phyloP scores from a whole-genome alignment of 2,888 invertebrate species.

The Bellardia pandia region DNA sequence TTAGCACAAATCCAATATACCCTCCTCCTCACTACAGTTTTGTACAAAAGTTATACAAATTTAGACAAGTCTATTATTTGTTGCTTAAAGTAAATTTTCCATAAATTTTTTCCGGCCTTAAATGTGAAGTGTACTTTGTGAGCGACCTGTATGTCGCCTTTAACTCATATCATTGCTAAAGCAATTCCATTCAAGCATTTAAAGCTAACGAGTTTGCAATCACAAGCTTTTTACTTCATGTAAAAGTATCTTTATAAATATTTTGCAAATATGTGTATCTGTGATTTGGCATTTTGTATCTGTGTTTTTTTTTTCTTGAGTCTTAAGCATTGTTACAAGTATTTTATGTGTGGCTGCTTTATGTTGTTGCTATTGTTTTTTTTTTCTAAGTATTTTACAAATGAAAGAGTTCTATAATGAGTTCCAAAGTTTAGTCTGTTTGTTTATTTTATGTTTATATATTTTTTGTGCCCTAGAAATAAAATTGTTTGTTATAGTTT shows the following conservation, averaged over 20 bases:
- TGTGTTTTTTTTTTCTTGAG: conserved; percentile 10
- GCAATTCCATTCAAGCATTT: conserved; percentile 67
- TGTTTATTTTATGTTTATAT: conserved; percentile 21
- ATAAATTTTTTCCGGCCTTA: not conserved
- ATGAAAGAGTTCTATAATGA: conserved; percentile 70
- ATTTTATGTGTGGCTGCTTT: conserved; percentile 11
- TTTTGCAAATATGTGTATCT: conserved; percentile 30
- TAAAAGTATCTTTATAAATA: conserved; percentile 33
- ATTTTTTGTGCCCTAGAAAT: conserved; percentile 54
- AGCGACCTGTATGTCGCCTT: not conserved
- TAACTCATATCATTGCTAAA: conserved; percentile 11
- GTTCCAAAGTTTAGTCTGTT: conserved; percentile 62
- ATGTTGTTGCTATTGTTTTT: not conserved
- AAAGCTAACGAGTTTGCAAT: conserved; percentile 68
- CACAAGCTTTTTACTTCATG: conserved; percentile 51
- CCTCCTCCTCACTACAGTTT: too few relatives aligned
- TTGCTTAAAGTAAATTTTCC: not conserved
- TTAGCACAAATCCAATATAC: too few relatives aligned
- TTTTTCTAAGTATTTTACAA: conserved; percentile 54
- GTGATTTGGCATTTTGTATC: conserved; percentile 38
- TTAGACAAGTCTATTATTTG: too few relatives aligned
- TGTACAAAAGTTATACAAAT: too few relatives aligned
- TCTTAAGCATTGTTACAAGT: conserved; percentile 41
- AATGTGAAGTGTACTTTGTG: not conserved
- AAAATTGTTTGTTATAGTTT: conserved; percentile 69